phyloP scores from a whole-genome alignment of 2,888 invertebrate species.

The Eumerus sabulonum region DNA sequence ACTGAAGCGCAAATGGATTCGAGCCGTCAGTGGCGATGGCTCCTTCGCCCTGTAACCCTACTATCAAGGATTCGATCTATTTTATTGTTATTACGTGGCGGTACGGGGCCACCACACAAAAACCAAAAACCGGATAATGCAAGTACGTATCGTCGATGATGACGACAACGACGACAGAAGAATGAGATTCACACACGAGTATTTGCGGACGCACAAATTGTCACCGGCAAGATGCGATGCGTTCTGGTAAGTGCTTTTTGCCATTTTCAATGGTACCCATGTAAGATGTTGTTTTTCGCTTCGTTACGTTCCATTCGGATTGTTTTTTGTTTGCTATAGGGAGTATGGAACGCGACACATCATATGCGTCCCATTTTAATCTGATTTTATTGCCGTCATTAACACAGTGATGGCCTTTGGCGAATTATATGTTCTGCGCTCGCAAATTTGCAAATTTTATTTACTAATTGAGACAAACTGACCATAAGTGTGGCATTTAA shows the following conservation, averaged over 20 bases:
- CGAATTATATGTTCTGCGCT: slow-evolving; percentile 54
- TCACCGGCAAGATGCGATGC: slow-evolving; percentile 37
- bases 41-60: slow-evolving; percentile 60
- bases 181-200: slow-evolving; percentile 26
- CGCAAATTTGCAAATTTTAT: slow-evolving; percentile 62
- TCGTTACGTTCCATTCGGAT: background rate
- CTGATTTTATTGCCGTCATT: slow-evolving; percentile 63
- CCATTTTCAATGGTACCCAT: slow-evolving; percentile 42
- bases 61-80: slow-evolving; percentile 67
- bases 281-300: slow-evolving; percentile 36
- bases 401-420: slow-evolving; percentile 47
- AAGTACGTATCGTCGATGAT: background rate
- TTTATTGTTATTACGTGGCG: slow-evolving; percentile 66
- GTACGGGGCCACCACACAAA: slow-evolving; percentile 48
- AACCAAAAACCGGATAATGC: slow-evolving; percentile 17
- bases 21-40: slow-evolving; percentile 36
- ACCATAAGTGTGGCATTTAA: slow-evolving; percentile 58
- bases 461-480: slow-evolving; percentile 68
- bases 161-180: slow-evolving; percentile 17
- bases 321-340: background rate
- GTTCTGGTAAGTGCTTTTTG: slow-evolving; percentile 60
- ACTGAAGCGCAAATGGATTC: slow-evolving; percentile 63
- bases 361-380: slow-evolving; percentile 59
- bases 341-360: slow-evolving; percentile 36
- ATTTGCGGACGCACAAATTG: slow-evolving; percentile 64